A percentile compares a stretch with the other conserved stretches of the same genome.
Conservation (phyloP, 2,888 invertebrate genomes). For the Conistra vaccinii region DNA sequence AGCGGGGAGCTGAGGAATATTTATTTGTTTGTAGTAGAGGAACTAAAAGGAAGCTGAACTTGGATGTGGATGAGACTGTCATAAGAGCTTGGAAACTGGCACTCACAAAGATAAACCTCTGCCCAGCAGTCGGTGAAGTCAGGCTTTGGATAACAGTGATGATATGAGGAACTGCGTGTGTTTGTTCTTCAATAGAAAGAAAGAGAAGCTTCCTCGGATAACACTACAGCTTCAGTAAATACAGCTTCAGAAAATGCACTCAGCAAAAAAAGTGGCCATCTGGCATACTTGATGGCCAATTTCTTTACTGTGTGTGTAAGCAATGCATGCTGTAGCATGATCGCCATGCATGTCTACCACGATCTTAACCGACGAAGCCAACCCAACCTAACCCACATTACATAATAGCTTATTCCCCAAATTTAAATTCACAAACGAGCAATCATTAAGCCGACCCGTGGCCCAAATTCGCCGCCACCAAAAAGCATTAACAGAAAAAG, state of each 20-base stretch:
- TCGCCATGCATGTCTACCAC: too few relatives aligned
- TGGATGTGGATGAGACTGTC: background rate
- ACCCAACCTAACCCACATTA: constrained; percentile 2
- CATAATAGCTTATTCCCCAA: constrained; percentile 37
- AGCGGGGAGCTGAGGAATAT: background rate
- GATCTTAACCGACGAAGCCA: background rate
- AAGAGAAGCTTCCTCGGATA: too few relatives aligned
- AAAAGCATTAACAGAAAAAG: constrained; percentile 61
- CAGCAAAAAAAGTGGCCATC: too few relatives aligned
- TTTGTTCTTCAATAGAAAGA: too few relatives aligned
- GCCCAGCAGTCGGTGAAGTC: background rate
- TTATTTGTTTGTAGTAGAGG: background rate
- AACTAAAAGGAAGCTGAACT: background rate
- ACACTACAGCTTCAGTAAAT: too few relatives aligned
- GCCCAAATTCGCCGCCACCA: constrained; percentile 30
- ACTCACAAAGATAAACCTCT: background rate
- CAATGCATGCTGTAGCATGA: background rate
- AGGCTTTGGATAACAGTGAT: background rate
- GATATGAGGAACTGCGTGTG: background rate
- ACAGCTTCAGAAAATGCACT: too few relatives aligned
- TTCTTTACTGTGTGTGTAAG: background rate
- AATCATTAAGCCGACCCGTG: constrained; percentile 29
- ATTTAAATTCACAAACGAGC: constrained; percentile 39
- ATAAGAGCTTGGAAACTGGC: background rate
- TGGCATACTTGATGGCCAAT: too few relatives aligned